Percentiles rank a stretch among this genome's conserved stretches.
phyloP scores from a whole-genome alignment of 2,113 vertebrate species.

The Etia nguti region DNA sequence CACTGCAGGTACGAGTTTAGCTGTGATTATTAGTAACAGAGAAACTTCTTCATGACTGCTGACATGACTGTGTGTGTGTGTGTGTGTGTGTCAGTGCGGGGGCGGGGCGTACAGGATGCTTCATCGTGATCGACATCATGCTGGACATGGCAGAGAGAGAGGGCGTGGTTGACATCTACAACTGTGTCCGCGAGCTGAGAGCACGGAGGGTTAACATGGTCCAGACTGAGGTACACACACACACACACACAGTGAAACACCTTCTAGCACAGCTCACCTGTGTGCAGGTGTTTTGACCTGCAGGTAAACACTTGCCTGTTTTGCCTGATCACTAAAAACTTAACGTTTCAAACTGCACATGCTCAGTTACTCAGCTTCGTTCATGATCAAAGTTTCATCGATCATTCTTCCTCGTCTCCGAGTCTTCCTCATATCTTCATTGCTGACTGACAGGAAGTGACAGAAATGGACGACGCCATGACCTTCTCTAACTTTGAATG shows the following conservation, averaged over 20 bases:
- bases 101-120: conserved; percentile 93
- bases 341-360: background rate
- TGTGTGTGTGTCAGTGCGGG: conserved; percentile 79
- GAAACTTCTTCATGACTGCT: background rate
- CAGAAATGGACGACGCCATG: background rate
- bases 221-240: conserved; percentile 86
- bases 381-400: background rate
- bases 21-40: background rate
- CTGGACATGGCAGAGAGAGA: conserved; percentile 97
- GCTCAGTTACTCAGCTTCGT: background rate
- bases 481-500: conserved; percentile 7
- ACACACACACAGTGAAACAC: background rate
- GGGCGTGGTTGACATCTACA: conserved; percentile 97
- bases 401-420: background rate
- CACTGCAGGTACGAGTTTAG: conserved; percentile 51
- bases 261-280: background rate
- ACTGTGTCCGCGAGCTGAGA: conserved; percentile 91
- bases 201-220: conserved; percentile 97
- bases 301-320: background rate
- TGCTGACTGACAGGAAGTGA: conserved; percentile 4
- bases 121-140: conserved; percentile 99
- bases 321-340: background rate
- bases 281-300: background rate
- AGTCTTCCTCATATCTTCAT: background rate
- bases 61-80: background rate